Base-by-base conservation (phyloP, 1,140 invertebrate species). In the Caenorhabditis briggsae region DNA sequence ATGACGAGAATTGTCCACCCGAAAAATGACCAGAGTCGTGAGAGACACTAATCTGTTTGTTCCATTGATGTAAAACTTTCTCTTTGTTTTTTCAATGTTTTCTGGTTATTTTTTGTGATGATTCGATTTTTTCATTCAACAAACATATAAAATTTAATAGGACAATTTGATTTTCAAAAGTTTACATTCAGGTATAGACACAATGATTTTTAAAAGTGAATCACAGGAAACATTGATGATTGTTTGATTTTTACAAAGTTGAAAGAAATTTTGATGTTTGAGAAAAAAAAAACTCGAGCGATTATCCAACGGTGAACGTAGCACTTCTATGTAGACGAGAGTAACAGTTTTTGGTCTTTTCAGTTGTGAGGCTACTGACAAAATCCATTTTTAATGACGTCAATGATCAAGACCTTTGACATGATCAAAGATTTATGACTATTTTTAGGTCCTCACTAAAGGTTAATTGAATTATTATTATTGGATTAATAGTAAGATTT, bases 21-120 rank as follows among this genome's bases (percentile, higher is more conserved):
- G 23, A 46, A 48, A 8, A 74, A 7, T 78, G 43, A 78, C 46
- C 70, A 78, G 70, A 23, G 14, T 78, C 70, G 70, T 78, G 18
- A 78, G 70, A 41, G n/a, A 78, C 70, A 78, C 70, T 50, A 50
- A 78, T 50, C 70, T 78, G 70, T 78, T 78, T 50, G 70, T 78
- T 78, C 46, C 70, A 53, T 78, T 50, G 43, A 78, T 48, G 11
- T n/a, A 78, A 78, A 78, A 25, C 43, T 12, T 50, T 50, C 18
- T 78, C 46, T 41, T 23, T 70, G 56, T 70, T 53, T 41, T 78
- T 25, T 23, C 46, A 50, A 5, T 78, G 43, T 50, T 50, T 78
- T 50, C 23, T 25, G 61, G 25, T 50, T 14, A 43, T 9, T 43
- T 70, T 43, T 43, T 70, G 14, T 43, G 64, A 43, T 70, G 16